Base-by-base conservation (phyloP, 2,888 invertebrate genomes). In the Oxycera nigricornis region DNA sequence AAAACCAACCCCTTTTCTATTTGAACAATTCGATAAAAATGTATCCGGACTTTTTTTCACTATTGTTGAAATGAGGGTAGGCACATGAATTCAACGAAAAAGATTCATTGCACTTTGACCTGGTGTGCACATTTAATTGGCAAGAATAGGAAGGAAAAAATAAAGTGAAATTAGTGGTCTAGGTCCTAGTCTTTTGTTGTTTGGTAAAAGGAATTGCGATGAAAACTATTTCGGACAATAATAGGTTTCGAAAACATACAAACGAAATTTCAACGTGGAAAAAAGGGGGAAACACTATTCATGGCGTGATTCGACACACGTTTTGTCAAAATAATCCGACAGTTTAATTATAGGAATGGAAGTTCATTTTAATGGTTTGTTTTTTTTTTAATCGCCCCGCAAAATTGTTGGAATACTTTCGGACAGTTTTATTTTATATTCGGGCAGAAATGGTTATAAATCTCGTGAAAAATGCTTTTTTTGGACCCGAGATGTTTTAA, bases 301-400 rank as follows among this genome's bases (percentile, higher is more conserved):
- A 65, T 35, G 28, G 41, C n/a, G 41, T 30, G 30, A 41, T 41
- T 30, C n/a, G 68, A 68, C 70, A 55, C 52, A 70, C 70, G 52
- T 52, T 70, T 70, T 70, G 70, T 70, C 70, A 70, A 70, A 70
- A 70, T 70, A 70, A 70, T 70, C 70, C 35, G 70, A 70, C 70
- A 70, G 52, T 70, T 70, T 70, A 70, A 70, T 52, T 70, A 70
- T 30, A 52, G 70, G 55, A 31, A 1, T 22, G 3, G 3, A 46
- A 46, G 46, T 46, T 46, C 3, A 11, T n/a, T 46, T 46, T 7
- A 46, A 7, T 46, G 17, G 35, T 11, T 46, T 14, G 46, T 7
- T 7, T 46, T 46, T 3, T n/a, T n/a, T n/a, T n/a, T n/a, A n/a
- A n/a, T n/a, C n/a, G n/a, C n/a, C n/a, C n/a, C n/a, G n/a, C n/a